Conservation (phyloP, 2,113 vertebrate species). For the Notarius quadriscutis region DNA sequence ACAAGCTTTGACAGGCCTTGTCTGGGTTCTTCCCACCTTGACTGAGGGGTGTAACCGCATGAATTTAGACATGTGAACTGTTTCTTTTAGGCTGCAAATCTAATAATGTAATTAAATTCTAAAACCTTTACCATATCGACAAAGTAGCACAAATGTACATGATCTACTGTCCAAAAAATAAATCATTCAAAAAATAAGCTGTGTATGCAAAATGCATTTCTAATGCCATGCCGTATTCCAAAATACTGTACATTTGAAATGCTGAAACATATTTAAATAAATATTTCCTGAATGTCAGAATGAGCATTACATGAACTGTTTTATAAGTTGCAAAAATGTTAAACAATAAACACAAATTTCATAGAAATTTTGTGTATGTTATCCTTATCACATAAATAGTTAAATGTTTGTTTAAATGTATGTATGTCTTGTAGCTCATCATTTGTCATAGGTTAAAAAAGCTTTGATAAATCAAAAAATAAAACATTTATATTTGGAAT, state of each 20-base stretch:
- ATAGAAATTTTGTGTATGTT: neutral
- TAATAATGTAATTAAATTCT: neutral
- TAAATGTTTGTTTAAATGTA: neutral
- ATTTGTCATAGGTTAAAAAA: neutral
- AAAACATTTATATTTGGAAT: neutral
- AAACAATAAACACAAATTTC: neutral
- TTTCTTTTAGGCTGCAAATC: neutral
- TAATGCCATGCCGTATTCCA: neutral
- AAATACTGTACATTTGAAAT: neutral
- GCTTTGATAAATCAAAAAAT: neutral
- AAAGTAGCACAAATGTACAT: neutral
- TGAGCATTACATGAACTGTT: neutral
- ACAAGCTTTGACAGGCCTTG: neutral
- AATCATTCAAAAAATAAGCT: neutral
- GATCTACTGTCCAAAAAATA: neutral
- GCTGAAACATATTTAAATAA: neutral
- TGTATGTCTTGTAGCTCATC: neutral
- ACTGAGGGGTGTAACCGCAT: neutral
- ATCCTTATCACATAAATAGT: neutral
- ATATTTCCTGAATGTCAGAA: neutral
- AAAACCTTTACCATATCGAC: neutral
- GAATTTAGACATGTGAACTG: neutral
- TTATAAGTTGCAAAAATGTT: no score
- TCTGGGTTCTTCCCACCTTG: neutral
- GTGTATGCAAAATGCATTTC: neutral